Evolutionary conservation across 64 coral and sea anemone species (phyloP).

Genomic region (Stichodactyla mertensii): DNA sequence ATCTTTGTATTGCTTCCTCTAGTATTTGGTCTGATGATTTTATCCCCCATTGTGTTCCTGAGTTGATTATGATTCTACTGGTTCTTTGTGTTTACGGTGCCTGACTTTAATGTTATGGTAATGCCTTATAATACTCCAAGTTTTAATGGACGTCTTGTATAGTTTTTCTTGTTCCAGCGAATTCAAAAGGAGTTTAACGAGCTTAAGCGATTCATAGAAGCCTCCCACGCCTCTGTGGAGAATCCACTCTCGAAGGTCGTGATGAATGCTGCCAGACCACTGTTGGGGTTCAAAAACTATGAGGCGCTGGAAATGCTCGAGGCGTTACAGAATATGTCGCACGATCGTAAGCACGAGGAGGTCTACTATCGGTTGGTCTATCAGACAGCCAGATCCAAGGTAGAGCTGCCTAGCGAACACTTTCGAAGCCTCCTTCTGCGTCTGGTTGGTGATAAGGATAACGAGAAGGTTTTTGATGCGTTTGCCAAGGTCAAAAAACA

Average conservation of each 20-base stretch:
- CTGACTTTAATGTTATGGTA: background rate
- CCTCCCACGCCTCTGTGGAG: no score
- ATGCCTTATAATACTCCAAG: background rate
- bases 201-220: no score
- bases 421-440: conserved; percentile 30
- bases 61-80: background rate
- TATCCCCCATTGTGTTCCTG: background rate
- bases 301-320: conserved; percentile 9
- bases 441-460: conserved; percentile 5
- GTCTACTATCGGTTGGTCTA: conserved; percentile 13
- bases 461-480: conserved; percentile 23
- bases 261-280: no score
- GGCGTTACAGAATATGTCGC: background rate
- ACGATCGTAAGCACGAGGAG: background rate
- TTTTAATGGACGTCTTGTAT: no score
- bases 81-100: background rate
- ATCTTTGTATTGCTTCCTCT: background rate
- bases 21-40: background rate
- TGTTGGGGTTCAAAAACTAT: no score
- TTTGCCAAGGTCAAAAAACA: no score
- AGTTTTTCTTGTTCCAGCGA: no score
- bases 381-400: conserved; percentile 23
- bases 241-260: no score
- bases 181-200: no score
- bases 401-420: background rate